These are phyloP conservation scores for Beris morrisii DNA, from an alignment of 2,888 invertebrate genomes.

Conservation along the genomic window DNA sequence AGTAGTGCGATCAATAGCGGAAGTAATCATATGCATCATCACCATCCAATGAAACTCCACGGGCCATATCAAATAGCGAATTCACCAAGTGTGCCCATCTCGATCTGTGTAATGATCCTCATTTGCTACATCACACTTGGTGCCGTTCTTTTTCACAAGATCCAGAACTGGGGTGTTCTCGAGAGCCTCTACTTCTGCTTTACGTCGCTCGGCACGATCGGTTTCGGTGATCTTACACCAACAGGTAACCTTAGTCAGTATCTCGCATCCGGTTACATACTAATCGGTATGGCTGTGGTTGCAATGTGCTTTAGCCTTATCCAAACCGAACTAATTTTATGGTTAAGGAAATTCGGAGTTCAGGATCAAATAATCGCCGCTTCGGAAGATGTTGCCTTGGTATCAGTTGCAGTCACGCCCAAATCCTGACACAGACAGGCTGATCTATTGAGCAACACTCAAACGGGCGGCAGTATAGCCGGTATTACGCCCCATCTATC, in stretches of 20 bases:
- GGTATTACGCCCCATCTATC: constrained; percentile 52
- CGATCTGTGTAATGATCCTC: constrained; percentile 82
- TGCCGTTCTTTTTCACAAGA: constrained; percentile 82
- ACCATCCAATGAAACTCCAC: constrained; percentile 41
- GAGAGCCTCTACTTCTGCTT: constrained; percentile 85
- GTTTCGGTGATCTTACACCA: constrained; percentile 79
- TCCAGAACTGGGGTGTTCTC: constrained; percentile 89
- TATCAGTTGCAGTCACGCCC: constrained; percentile 59
- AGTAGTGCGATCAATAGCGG: constrained; percentile 49
- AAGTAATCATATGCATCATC: constrained; percentile 39
- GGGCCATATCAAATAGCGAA: constrained; percentile 37
- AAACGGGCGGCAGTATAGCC: constrained; percentile 51
- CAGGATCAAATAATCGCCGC: constrained; percentile 57
- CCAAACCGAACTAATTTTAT: constrained; percentile 70
- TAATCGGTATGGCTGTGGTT: constrained; percentile 81
- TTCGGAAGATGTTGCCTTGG: constrained; percentile 58
- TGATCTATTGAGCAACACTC: constrained; percentile 53
- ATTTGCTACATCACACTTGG: constrained; percentile 86
- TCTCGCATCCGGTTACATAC: constrained; percentile 77
- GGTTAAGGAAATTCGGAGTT: constrained; percentile 56
- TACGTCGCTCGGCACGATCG: constrained; percentile 78
- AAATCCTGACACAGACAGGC: constrained; percentile 63
- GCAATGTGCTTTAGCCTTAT: constrained; percentile 87
- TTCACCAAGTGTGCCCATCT: constrained; percentile 75
- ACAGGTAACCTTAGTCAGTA: constrained; percentile 70